Percentiles rank a stretch among this genome's conserved stretches.
These are phyloP conservation scores for Ceratina calcarata DNA, from an alignment of 1,140 invertebrate species.

Conservation along the genomic window DNA sequence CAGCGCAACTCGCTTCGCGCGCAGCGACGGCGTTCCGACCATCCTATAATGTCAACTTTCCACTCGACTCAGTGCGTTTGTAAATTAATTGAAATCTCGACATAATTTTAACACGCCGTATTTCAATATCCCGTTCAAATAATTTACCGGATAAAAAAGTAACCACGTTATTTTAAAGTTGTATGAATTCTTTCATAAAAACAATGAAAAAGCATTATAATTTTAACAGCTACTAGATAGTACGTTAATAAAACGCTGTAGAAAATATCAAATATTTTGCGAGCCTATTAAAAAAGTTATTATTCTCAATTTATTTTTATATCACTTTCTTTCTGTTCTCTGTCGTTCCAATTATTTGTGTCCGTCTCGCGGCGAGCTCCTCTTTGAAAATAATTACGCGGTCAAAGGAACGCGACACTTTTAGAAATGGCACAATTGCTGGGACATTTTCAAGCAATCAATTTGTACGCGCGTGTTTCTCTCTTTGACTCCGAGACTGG, in stretches of 20 bases:
- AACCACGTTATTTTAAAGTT: too few species aligned
- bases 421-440: neutral
- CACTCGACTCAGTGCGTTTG: neutral
- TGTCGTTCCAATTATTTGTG: neutral
- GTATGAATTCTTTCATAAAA: too few species aligned
- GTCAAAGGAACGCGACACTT: neutral
- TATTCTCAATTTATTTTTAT: too few species aligned
- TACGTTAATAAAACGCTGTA: too few species aligned
- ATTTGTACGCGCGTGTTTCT: constrained; percentile 28
- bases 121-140: neutral
- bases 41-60: neutral
- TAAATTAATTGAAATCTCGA: neutral
- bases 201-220: too few species aligned
- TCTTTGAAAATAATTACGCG: constrained; percentile 1
- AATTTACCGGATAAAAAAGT: too few species aligned
- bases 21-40: neutral
- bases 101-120: neutral
- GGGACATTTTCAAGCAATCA: constrained; percentile 34
- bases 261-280: too few species aligned
- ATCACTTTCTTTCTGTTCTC: too few species aligned
- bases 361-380: neutral
- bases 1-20: too few species aligned
- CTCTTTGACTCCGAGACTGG: constrained; percentile 38
- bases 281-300: too few species aligned
- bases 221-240: too few species aligned